Evolutionary conservation across 37 sponge, comb jelly and placozoan genomes (phyloP), one percentile per base, ranked within the genome.

Genomic region (Mnemiopsis leidyi): DNA sequence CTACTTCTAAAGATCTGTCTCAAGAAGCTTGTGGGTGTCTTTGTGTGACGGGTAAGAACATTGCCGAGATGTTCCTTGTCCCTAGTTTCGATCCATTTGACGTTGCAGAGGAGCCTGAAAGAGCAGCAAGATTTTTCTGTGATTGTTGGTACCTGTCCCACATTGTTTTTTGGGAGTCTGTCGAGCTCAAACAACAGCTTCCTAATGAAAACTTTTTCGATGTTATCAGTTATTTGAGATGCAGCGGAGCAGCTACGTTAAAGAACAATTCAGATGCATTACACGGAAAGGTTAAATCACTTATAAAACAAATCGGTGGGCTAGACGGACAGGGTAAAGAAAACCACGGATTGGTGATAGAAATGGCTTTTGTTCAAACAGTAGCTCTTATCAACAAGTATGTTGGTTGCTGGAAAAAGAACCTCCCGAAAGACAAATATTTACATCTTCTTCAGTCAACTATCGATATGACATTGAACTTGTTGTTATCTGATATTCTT

Each of bases 141-240:
- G 90, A 85, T 25, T 40, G 61, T 38, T 85, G 90, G 90, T 85
- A 85, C 25, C 39, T 85, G 90, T 85, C 40, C 7, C 90, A 85
- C 35, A 25, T n/a, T 1, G 3, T 85, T 0, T 85, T 85, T 26
- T 85, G 90, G 90, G 29, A 38, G 24, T 16, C 61, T 40, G 36
- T 36, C 2, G 90, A 85, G n/a, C 61, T 40, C 13, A 85, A 33
- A 23, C 61, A 16, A 23, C 21, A 40, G 7, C 48, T 85, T 0
- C 90, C 90, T n/a, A 40, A 38, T 29, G 61, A 85, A 40, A 40
- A 23, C 18, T 85, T 29, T 28, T 40, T 85, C 26, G 40, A 18
- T 85, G 90, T 85, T n/a, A n/a, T 25, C 26, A 85, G 40, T 40
- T 38, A 32, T 16, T 23, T 85, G 3, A 28, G 90, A 26, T 39